Evolutionary conservation across 2,113 vertebrate species (phyloP), one percentile per base, ranked within the genome.

Genomic region (Platichthys flesus): DNA sequence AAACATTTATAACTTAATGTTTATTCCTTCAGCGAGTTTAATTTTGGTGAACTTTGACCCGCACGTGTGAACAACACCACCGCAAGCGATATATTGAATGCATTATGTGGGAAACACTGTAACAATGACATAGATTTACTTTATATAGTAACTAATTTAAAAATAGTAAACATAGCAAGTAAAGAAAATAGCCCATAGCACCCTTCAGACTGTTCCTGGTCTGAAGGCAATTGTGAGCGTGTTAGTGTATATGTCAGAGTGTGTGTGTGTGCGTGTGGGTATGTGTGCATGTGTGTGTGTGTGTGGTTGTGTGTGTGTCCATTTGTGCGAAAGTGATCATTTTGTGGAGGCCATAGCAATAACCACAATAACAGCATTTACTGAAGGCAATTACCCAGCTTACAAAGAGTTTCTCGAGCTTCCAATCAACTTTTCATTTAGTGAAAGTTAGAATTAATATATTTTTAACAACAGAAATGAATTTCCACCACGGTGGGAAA

Each of bases 311-410:
- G 14, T 18, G 15, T 23, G 49, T 45, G 23, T 61, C 9, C 49
- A 3, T 68, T 5, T 35, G 6, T 56, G 35, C 59, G 3, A 28
- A 64, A 9, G 18, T 23, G 47, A 18, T 51, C 15, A 51, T 51
- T 51, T 51, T 4, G 4, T 16, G 14, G 4, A 51, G 18, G 47
- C 18, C 2, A 24, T 20, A 7, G 20, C 51, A n/a, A 26, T 57
- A 65, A 61, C 18, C 5, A 69, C 52, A 66, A 60, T 18, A 64
- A 63, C 26, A 58, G 20, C 20, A n/a, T 8, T 54, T 56, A 57
- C 49, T 49, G 24, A 66, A 45, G 55, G 21, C 9, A 23, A 8
- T 26, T 15, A 76, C 35, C 10, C 35, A 59, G 61, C 69, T 52
- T 26, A 26, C 16, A 64, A n/a, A 58, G 51, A 1, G 3, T 8